These are phyloP conservation scores for Corynorhinus townsendii DNA, from an alignment of 2,113 vertebrate genomes.

Conservation along the genomic window DNA sequence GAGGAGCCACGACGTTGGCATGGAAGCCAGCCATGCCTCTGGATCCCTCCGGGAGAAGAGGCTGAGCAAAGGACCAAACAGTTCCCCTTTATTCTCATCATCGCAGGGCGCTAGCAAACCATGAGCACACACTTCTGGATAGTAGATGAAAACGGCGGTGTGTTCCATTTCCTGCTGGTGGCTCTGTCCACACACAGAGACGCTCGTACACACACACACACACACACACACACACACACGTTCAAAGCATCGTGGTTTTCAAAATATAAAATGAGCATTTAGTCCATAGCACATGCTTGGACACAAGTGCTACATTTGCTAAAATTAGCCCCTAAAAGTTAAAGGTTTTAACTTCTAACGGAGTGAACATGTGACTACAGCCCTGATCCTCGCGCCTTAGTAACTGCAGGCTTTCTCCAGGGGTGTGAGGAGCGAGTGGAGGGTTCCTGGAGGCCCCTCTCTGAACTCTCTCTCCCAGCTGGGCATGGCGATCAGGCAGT, in stretches of 20 bases:
- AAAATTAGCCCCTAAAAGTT: neutral
- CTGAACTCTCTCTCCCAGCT: too few species aligned
- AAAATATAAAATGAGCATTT: neutral
- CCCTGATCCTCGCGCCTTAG: fast-evolving
- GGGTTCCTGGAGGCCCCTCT: too few species aligned
- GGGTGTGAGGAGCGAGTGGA: neutral
- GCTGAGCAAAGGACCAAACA: neutral
- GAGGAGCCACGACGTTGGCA: neutral
- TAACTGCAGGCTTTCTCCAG: neutral
- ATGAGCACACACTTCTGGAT: neutral
- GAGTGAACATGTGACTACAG: neutral
- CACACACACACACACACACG: too few species aligned
- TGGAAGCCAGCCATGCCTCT: neutral
- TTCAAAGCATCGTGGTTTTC: neutral
- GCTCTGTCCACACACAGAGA: neutral
- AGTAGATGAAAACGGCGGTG: too few species aligned
- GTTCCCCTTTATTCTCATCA: neutral
- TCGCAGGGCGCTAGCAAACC: neutral
- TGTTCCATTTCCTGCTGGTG: neutral
- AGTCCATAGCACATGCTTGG: neutral
- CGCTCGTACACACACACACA: neutral
- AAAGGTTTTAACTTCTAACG: neutral
- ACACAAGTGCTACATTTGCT: neutral
- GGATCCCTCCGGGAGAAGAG: fast-evolving
- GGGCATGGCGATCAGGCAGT: neutral